These are phyloP conservation scores for Laspeyria flexula DNA, from an alignment of 2,888 invertebrate species.

Conservation along the genomic window DNA sequence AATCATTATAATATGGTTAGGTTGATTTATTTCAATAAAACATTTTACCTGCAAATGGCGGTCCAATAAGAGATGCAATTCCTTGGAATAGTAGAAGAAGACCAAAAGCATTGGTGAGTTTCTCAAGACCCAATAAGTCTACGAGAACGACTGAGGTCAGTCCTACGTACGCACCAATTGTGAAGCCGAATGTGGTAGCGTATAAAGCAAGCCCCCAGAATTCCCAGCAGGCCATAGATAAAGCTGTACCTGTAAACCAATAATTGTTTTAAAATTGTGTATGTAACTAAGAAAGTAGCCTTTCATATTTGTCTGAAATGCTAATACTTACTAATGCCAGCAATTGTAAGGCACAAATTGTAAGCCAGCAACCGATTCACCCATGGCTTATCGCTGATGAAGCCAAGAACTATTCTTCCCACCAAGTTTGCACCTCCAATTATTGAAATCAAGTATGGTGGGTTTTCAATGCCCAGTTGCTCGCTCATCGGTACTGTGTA, in stretches of 20 bases:
- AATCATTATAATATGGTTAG: too few species aligned
- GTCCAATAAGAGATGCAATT: constrained; percentile 95
- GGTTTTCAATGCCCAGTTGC: constrained; percentile 85
- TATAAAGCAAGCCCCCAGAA: constrained; percentile 92
- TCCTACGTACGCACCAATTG: constrained; percentile 98
- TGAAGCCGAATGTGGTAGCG: constrained; percentile 93
- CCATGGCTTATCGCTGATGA: constrained; percentile 95
- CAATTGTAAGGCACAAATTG: constrained; percentile 94
- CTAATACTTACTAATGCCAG: constrained; percentile 92
- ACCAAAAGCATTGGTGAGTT: constrained; percentile 98
- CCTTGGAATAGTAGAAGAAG: constrained; percentile 97
- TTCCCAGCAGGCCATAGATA: constrained; percentile 91
- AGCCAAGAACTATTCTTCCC: constrained; percentile 95
- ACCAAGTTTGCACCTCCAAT: constrained; percentile 95
- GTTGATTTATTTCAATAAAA: too few species aligned
- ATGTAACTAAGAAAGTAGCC: not conserved
- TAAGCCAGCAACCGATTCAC: constrained; percentile 96
- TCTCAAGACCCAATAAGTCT: constrained; percentile 96
- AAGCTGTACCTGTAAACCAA: constrained; percentile 89
- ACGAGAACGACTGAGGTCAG: constrained; percentile 98
- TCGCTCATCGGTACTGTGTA: constrained; percentile 92
- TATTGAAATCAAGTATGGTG: constrained; percentile 91
- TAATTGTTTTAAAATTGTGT: not conserved
- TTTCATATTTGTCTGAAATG: not conserved
- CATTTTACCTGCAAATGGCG: constrained; percentile 94